Percentiles rank a stretch among this genome's conserved stretches.
Evolutionary conservation across 1,140 invertebrate genomes (phyloP).

Genomic region (Hormaphis cornu): DNA sequence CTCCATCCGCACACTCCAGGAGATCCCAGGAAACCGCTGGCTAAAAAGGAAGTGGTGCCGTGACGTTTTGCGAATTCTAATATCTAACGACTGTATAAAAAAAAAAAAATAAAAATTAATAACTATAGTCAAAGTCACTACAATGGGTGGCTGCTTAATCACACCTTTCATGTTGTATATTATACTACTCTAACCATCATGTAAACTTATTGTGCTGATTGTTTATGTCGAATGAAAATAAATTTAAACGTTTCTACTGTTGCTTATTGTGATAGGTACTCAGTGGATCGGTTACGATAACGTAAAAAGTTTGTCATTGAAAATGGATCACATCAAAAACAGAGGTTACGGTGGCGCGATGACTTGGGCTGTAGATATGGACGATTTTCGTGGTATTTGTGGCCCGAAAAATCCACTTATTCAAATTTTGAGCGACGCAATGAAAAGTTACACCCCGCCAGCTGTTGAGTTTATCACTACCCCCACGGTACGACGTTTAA

Average conservation of each 20-base stretch:
- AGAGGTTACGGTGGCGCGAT: conserved; percentile 72
- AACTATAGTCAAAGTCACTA: no score
- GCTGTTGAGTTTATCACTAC: conserved; percentile 55
- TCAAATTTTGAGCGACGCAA: conserved; percentile 59
- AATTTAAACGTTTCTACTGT: background rate
- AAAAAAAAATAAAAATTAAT: no score
- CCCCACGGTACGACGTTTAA: conserved; percentile 50
- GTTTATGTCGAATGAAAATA: background rate
- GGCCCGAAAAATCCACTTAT: conserved; percentile 62
- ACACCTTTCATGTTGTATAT: no score
- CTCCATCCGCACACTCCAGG: no score
- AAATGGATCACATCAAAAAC: conserved; percentile 74
- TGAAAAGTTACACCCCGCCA: conserved; percentile 66
- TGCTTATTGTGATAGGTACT: conserved; percentile 45
- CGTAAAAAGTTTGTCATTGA: conserved; percentile 64
- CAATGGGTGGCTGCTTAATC: no score
- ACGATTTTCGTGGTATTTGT: conserved; percentile 69
- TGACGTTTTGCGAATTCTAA: no score
- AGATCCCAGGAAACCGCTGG: no score
- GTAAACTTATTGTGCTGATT: no score
- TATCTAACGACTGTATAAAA: no score
- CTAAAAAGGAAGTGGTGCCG: no score
- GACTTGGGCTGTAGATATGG: conserved; percentile 85
- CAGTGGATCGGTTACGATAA: conserved; percentile 89
- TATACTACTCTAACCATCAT: no score